Evolutionary conservation across 2,797 vertebrate genomes (phyloP), one percentile per base, ranked within the genome.

Genomic region (Hafferia zeledoni): DNA sequence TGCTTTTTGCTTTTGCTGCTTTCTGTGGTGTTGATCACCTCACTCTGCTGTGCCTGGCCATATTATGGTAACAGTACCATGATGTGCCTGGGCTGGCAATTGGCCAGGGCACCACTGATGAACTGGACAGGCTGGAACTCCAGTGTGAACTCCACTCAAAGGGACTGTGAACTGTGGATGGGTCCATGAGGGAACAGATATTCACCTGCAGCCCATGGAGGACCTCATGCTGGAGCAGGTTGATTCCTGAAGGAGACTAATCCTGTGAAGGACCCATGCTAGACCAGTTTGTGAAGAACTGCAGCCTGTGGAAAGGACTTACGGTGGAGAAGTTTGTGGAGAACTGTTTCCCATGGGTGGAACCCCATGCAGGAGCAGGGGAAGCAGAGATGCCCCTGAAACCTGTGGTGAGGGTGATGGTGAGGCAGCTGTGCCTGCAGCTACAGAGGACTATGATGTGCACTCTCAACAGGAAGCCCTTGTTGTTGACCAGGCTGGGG

Each of bases 311-410:
- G 76, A 46, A 15, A 67, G 46, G 14, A 10, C 31, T 11, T 52
- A 12, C 12, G 6, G 1, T 0, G 0, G 20, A 43, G 47, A 17
- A 17, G 12, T 23, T 35, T n/a, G 47, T 35, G 63, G 22, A 44
- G 55, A 31, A 2, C 17, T 15, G 30, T n/a, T 68, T 68, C 15
- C 33, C 10, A 5, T 4, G 15, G 10, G 41, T 68, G 31, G 61
- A 27, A 28, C 30, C 12, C 31, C 16, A 5, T 11, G 9, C 15
- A 41, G 61, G 68, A 49, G 25, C 20, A 61, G 30, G 15, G 10
- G 7, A 35, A 68, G 55, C 12, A 28, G 55, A 75, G 41, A 43
- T 55, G 17, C 2, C 27, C 22, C 55, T 19, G 25, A 47, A 55
- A 31, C 12, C 15, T 6, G 15, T 17, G 47, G 7, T 53, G 61